Evolutionary conservation across 2,888 invertebrate genomes (phyloP).

Genomic region (Polydrusus cervinus): DNA sequence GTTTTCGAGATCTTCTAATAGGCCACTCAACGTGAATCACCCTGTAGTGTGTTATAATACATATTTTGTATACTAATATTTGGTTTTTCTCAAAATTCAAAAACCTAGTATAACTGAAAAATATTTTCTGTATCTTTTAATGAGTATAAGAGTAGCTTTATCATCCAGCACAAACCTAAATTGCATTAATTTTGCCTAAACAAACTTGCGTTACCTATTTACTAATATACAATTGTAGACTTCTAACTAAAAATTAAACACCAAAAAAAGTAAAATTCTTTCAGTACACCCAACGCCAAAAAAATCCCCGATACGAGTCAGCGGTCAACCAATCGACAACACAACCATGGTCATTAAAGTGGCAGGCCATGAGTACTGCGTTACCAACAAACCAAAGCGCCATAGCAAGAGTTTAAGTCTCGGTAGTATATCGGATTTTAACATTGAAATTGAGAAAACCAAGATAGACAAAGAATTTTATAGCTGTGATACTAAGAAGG

Average conservation of each 20-base stretch:
- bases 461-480: conserved; percentile 63
- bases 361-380: conserved; percentile 70
- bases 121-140: too few species aligned
- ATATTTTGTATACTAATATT: too few species aligned
- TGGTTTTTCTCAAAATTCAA: too few species aligned
- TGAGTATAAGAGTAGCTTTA: too few species aligned
- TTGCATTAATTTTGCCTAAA: neutral
- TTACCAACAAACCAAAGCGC: conserved; percentile 68
- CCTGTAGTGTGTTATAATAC: too few species aligned
- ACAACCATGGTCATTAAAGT: conserved; percentile 70
- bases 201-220: neutral
- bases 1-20: too few species aligned
- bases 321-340: conserved; percentile 67
- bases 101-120: too few species aligned
- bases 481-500: conserved; percentile 50
- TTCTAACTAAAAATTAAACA: conserved; percentile 22
- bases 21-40: too few species aligned
- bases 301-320: conserved; percentile 62
- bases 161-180: neutral
- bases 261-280: conserved; percentile 47
- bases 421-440: conserved; percentile 69
- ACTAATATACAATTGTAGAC: neutral
- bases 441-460: conserved; percentile 65
- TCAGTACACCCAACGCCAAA: conserved; percentile 58
- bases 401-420: conserved; percentile 69